These are phyloP conservation scores for Merodon equestris DNA, from an alignment of 2,888 invertebrate species.

Conservation along the genomic window DNA sequence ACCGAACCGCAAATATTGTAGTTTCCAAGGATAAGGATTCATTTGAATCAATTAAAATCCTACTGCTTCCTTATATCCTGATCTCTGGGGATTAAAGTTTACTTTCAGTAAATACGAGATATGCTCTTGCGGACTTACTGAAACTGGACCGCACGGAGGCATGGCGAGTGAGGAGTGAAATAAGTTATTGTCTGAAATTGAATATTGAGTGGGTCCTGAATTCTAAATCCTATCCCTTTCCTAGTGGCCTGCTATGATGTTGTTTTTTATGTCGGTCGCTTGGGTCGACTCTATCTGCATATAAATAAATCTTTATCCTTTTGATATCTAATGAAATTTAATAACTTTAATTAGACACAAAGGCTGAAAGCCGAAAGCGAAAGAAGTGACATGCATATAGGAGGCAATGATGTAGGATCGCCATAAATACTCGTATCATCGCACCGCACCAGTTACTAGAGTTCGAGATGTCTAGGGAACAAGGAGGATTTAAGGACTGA, in stretches of 20 bases:
- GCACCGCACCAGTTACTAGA: background rate
- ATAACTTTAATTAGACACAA: slow-evolving; percentile 54
- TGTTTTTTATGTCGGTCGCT: background rate
- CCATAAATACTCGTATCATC: slow-evolving; percentile 26
- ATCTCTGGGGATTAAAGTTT: slow-evolving; percentile 18
- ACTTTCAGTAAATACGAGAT: background rate
- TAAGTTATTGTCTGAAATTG: slow-evolving; percentile 27
- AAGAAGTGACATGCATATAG: background rate
- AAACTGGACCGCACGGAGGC: slow-evolving; percentile 5
- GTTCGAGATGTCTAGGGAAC: background rate
- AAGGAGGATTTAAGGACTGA: too few species aligned
- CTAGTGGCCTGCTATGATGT: too few species aligned
- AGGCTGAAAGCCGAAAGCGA: background rate
- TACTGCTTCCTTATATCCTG: slow-evolving; percentile 5
- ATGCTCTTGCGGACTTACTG: background rate
- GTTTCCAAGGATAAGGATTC: slow-evolving; percentile 33
- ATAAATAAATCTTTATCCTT: slow-evolving; percentile 30
- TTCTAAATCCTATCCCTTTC: background rate
- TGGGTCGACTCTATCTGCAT: background rate
- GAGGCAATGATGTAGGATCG: too few species aligned
- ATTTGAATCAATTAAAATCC: slow-evolving; percentile 50
- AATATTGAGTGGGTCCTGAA: slow-evolving; percentile 7
- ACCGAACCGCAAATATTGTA: slow-evolving; percentile 29
- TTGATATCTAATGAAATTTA: slow-evolving; percentile 47
- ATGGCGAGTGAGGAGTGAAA: slow-evolving; percentile 16